These are phyloP conservation scores for Chrysogorgia sp. DNA, from an alignment of 92 coral and sea anemone genomes.

Conservation along the genomic window DNA sequence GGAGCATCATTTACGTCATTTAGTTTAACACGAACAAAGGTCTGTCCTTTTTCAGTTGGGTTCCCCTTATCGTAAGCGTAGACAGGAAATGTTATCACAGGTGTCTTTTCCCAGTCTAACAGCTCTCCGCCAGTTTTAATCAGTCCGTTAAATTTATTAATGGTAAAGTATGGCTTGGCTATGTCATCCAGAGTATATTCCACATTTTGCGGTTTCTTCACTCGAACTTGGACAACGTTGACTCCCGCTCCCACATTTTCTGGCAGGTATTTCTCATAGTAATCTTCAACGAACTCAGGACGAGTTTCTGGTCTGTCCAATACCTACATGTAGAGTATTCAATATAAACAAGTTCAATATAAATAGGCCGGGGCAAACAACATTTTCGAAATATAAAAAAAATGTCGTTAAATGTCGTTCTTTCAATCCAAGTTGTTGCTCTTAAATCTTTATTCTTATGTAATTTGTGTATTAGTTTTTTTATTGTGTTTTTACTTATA, in stretches of 20 bases:
- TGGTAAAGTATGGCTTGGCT: slow-evolving; percentile 67
- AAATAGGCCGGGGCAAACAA: neutral
- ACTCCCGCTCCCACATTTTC: slow-evolving; percentile 38
- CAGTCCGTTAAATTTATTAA: slow-evolving; percentile 67
- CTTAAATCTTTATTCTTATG: no score
- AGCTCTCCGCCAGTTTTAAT: slow-evolving; percentile 54
- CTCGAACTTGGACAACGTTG: slow-evolving; percentile 20
- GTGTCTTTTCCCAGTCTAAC: slow-evolving; percentile 67
- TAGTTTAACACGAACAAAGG: slow-evolving; percentile 35
- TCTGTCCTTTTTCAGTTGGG: slow-evolving; percentile 28
- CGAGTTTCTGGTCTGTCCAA: slow-evolving; percentile 22
- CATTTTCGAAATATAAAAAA: no score
- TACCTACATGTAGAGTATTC: neutral
- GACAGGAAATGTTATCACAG: slow-evolving; percentile 35
- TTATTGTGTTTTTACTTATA: no score
- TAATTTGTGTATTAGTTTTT: no score
- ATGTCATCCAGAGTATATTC: slow-evolving; percentile 46
- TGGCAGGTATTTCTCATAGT: slow-evolving; percentile 39
- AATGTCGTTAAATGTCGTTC: neutral
- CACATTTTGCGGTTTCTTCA: slow-evolving; percentile 2
- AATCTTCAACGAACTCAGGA: slow-evolving; percentile 25
- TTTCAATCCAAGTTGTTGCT: neutral
- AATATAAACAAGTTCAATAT: neutral
- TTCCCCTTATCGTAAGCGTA: slow-evolving; percentile 4
- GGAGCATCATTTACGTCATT: slow-evolving; percentile 39